Evolutionary conservation across 30 jellyfish, hydroid and myxozoan genomes (phyloP).

Genomic region (Calvadosia cruxmelitensis): DNA sequence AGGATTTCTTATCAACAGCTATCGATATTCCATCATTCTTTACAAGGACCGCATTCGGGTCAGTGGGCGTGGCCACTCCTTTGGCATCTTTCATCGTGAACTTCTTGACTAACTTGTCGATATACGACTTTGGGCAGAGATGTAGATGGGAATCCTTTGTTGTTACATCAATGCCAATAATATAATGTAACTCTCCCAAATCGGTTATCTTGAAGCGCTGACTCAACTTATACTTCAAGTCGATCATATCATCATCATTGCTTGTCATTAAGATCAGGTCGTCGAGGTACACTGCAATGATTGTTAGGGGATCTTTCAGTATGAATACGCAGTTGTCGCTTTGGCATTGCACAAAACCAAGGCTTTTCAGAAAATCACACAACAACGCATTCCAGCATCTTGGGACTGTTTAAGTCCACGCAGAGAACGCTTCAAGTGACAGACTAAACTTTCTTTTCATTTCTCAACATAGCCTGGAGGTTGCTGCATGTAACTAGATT

Average conservation of each 20-base stretch:
- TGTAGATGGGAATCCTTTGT: neutral
- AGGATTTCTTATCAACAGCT: conserved; percentile 3
- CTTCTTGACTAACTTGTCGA: conserved; percentile 6
- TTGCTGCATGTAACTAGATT: too few relatives aligned
- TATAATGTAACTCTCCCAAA: conserved; percentile 27
- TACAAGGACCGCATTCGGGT: conserved; percentile 6
- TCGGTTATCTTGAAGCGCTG: conserved; percentile 17
- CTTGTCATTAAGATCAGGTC: conserved; percentile 19
- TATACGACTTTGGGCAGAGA: conserved; percentile 14
- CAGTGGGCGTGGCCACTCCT: conserved; percentile 21
- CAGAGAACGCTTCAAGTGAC: too few relatives aligned
- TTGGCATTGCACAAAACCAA: too few relatives aligned
- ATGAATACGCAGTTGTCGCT: too few relatives aligned
- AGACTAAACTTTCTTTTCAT: too few relatives aligned
- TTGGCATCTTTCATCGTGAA: conserved; percentile 20
- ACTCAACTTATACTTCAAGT: neutral
- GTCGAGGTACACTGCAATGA: conserved; percentile 34
- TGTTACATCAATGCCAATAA: conserved; percentile 20
- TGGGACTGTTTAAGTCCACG: too few relatives aligned
- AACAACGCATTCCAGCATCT: too few relatives aligned
- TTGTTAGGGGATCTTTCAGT: too few relatives aligned
- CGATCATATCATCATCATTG: neutral
- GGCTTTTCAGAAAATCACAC: too few relatives aligned
- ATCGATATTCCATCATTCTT: conserved; percentile 1
- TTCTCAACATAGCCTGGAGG: too few relatives aligned